A percentile compares a stretch with the other conserved stretches of the same genome.
These are phyloP conservation scores for Ctenochaetus hawaiiensis DNA, from an alignment of 2,797 vertebrate genomes.

Conservation along the genomic window DNA sequence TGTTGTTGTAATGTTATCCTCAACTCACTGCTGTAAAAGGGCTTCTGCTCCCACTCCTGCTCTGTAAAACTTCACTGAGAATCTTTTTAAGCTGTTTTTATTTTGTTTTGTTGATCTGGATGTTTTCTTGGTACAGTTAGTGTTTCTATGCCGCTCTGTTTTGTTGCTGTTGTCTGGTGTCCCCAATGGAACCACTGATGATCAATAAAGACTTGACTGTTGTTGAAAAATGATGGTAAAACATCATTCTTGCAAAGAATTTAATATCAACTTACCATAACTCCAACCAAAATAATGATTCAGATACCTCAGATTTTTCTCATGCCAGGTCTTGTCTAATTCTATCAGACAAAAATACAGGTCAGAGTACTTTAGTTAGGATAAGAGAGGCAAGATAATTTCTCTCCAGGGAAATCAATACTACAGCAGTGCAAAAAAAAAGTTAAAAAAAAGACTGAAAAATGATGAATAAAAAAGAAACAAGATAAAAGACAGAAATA, in stretches of 20 bases:
- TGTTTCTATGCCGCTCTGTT: constrained; percentile 60
- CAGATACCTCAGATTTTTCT: background rate
- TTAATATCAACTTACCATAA: background rate
- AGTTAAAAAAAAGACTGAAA: no score
- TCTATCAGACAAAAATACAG: background rate
- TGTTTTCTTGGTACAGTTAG: constrained; percentile 54
- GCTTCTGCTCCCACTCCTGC: constrained; percentile 37
- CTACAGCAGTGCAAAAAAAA: no score
- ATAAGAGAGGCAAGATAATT: no score
- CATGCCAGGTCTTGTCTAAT: background rate
- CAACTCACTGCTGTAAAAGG: constrained; percentile 61
- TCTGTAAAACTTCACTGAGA: constrained; percentile 31
- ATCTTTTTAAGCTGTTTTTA: constrained; percentile 44
- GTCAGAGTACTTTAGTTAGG: background rate
- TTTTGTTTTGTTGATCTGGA: constrained; percentile 46
- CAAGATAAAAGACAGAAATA: no score
- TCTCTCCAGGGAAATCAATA: no score
- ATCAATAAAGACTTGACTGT: constrained; percentile 76
- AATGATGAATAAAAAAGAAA: no score
- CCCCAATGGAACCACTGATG: constrained; percentile 65
- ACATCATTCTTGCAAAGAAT: background rate
- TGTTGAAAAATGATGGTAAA: constrained; percentile 50
- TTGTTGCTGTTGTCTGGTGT: constrained; percentile 68
- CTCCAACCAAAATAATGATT: background rate
- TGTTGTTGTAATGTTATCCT: constrained; percentile 47